These are phyloP conservation scores for Cylloceria caligata DNA, from an alignment of 2,888 invertebrate genomes.

Conservation along the genomic window DNA sequence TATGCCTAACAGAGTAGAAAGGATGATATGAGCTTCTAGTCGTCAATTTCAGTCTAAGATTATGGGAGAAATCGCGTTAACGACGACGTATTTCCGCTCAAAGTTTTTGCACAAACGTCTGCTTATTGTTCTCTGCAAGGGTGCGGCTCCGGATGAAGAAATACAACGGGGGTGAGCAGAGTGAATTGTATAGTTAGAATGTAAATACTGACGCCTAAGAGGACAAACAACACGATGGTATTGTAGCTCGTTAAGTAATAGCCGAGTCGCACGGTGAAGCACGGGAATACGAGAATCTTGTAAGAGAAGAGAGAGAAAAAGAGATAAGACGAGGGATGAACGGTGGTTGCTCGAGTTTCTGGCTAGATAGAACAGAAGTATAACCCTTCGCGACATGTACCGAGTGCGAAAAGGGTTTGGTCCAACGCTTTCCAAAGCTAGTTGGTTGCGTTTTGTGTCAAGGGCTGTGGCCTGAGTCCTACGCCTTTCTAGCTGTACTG, in stretches of 20 bases:
- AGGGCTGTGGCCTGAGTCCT: slow-evolving; percentile 10
- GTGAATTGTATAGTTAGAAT: slow-evolving; percentile 26
- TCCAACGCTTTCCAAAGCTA: slow-evolving; percentile 13
- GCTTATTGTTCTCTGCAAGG: slow-evolving; percentile 46
- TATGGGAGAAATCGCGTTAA: neutral
- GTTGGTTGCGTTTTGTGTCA: slow-evolving; percentile 32
- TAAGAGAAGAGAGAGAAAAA: slow-evolving; percentile 69
- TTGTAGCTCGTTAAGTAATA: slow-evolving; percentile 80
- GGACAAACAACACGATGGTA: slow-evolving; percentile 73
- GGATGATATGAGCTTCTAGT: neutral
- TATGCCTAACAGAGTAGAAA: neutral
- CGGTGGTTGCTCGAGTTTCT: slow-evolving; percentile 62
- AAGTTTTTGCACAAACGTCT: slow-evolving; percentile 58
- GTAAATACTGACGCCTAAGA: slow-evolving; percentile 65
- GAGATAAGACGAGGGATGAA: slow-evolving; percentile 49
- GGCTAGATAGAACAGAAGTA: slow-evolving; percentile 36
- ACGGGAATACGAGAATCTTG: slow-evolving; percentile 81
- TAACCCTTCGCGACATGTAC: slow-evolving; percentile 27
- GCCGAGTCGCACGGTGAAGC: slow-evolving; percentile 71
- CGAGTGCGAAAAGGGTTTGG: slow-evolving; percentile 29
- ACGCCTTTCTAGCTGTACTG: neutral
- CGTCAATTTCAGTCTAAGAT: slow-evolving; percentile 12
- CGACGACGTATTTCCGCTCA: slow-evolving; percentile 11
- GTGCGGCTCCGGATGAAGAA: neutral
- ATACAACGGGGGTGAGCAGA: slow-evolving; percentile 1